Conservation (phyloP, 2,113 vertebrate species). For the Tachysurus fulvidraco region DNA sequence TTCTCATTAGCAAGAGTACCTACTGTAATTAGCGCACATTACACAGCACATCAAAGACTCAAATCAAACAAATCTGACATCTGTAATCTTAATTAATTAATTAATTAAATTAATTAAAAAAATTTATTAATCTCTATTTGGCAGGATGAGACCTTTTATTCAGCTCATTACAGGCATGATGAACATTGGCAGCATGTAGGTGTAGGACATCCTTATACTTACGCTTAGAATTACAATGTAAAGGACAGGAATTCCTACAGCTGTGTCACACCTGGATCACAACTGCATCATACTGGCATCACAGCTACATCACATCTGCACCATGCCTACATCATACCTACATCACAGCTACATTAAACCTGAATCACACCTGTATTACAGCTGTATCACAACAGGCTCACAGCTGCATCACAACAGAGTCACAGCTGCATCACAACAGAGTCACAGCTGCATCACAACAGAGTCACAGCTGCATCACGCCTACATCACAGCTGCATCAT, state of each 20-base stretch:
- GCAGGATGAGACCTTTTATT: background rate
- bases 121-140: no score
- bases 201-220: background rate
- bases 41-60: constrained; percentile 9
- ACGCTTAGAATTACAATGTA: background rate
- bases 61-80: constrained; percentile 14
- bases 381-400: no score
- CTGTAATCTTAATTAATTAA: constrained; percentile 24
- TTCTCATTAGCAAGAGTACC: background rate
- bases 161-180: background rate
- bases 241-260: background rate
- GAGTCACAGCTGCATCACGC: no score
- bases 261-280: background rate
- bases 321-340: no score
- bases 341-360: no score
- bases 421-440: no score
- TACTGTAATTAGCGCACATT: constrained; percentile 26
- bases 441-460: no score
- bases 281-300: background rate
- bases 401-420: no score
- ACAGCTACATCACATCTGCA: no score
- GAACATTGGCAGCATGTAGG: background rate
- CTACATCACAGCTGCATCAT: no score
- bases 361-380: no score
- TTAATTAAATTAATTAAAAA: no score